Evolutionary conservation across 2,113 vertebrate species (phyloP).

Genomic region (Lamprologus sp.): DNA sequence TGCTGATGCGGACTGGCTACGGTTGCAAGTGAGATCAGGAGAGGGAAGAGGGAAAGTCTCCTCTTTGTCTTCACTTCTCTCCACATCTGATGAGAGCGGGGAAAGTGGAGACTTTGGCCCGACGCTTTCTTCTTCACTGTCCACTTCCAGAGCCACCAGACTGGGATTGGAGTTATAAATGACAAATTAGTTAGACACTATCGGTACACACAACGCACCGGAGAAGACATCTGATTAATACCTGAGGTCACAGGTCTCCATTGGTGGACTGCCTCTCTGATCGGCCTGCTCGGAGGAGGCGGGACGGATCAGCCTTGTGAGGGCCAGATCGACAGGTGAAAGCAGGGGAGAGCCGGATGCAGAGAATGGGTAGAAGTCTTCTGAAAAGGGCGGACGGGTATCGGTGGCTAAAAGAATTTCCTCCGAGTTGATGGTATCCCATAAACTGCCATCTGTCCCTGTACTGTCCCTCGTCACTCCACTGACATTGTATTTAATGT

Average conservation of each 20-base stretch:
- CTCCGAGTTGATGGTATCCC: background rate
- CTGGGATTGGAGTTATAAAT: slow-evolving; percentile 72
- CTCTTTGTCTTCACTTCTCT: slow-evolving; percentile 60
- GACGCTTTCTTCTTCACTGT: slow-evolving; percentile 70
- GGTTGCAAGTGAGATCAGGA: slow-evolving; percentile 60
- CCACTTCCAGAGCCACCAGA: slow-evolving; percentile 83
- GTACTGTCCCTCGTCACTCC: slow-evolving; percentile 55
- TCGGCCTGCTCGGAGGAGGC: slow-evolving; percentile 43
- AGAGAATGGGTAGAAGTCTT: background rate
- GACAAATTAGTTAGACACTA: background rate
- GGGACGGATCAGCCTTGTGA: slow-evolving; percentile 47
- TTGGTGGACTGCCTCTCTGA: slow-evolving; percentile 41
- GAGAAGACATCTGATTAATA: background rate
- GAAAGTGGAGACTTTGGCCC: slow-evolving; percentile 4
- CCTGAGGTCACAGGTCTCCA: slow-evolving; percentile 66
- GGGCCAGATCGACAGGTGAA: slow-evolving; percentile 33
- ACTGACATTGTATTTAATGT: slow-evolving; percentile 46
- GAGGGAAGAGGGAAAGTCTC: slow-evolving; percentile 45
- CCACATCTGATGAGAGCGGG: slow-evolving; percentile 31
- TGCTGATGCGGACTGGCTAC: slow-evolving; percentile 66
- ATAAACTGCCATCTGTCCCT: slow-evolving; percentile 47
- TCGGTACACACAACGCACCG: fast-evolving
- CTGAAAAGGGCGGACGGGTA: slow-evolving; percentile 8
- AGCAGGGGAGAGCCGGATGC: background rate
- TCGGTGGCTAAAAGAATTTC: slow-evolving; percentile 19